Base-by-base conservation (phyloP, 2,888 invertebrate genomes). In the Apamea monoglypha region DNA sequence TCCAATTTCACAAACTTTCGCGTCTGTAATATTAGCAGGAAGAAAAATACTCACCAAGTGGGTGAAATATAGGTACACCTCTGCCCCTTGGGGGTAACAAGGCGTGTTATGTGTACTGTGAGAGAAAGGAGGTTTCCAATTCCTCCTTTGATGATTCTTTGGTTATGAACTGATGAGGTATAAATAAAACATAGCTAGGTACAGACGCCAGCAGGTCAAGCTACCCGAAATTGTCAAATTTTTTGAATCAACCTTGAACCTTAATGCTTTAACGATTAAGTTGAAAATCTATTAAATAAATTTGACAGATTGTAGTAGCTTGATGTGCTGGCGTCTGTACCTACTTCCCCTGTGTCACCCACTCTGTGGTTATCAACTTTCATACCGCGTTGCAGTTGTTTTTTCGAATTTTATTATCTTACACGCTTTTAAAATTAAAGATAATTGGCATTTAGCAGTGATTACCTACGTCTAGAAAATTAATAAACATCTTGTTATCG, bases 401-500 rank as follows among this genome's bases (percentile, higher is more conserved):
- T 21, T 32, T 12, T 21, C 25, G 56, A n/a, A 21, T 68, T 68
- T 0, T 12, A 29, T 36, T 16, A 61, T 47, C 4, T 21, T 56
- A 66, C 21, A 75, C 12, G 25, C 1, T 29, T 40, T n/a, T 66
- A 44, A n/a, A 40, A 75, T 83, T 14, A 81, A n/a, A 83, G 68
- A 56, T 83, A 78, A 69, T 64, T 78, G 78, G 14, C 76, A 82
- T 68, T 68, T 76, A 53, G 16, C 77, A 82, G 44, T 16, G 12
- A 64, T 40, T 72, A 56, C 0, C n/a, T 21, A 56, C 0, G 32
- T 21, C 16, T 2, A 50, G 18, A 16, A n/a, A 69, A 64, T 6
- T 44, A 3, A 50, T n/a, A 68, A 59, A 21, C 8, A 16, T 47
- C n/a, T 83, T 44, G 10, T 16, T 40, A 69, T 50, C 40, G 18